Conservation (phyloP, 2,797 vertebrate genomes). For the Premnoplex brunnescens region DNA sequence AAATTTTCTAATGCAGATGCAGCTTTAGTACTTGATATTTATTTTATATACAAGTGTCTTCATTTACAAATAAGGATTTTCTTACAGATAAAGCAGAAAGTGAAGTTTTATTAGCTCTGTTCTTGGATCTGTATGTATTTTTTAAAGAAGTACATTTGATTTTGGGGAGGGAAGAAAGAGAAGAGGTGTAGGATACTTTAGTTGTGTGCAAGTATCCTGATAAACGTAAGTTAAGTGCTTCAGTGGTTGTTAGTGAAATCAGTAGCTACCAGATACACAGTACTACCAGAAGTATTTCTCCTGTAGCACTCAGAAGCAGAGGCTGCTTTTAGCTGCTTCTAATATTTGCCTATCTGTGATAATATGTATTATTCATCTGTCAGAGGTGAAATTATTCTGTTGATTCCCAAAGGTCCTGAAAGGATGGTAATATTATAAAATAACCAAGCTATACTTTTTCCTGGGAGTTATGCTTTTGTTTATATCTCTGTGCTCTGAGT, state of each 20-base stretch:
- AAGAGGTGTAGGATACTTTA: background rate
- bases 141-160: background rate
- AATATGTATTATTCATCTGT: background rate
- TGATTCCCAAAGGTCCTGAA: background rate
- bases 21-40: background rate
- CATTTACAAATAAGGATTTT: background rate
- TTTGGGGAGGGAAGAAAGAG: background rate
- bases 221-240: background rate
- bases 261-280: background rate
- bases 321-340: background rate
- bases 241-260: background rate
- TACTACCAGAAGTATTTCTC: background rate
- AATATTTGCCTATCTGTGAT: background rate
- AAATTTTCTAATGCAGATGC: background rate
- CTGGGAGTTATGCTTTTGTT: background rate
- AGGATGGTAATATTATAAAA: background rate
- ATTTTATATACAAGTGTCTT: background rate
- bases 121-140: background rate
- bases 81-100: background rate
- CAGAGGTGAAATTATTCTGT: background rate
- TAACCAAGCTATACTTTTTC: background rate
- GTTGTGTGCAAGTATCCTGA: background rate
- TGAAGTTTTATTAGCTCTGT: background rate
- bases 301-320: background rate
- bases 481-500: background rate